Conservation (phyloP, 2,888 invertebrate species). For the Eledone cirrhosa region DNA sequence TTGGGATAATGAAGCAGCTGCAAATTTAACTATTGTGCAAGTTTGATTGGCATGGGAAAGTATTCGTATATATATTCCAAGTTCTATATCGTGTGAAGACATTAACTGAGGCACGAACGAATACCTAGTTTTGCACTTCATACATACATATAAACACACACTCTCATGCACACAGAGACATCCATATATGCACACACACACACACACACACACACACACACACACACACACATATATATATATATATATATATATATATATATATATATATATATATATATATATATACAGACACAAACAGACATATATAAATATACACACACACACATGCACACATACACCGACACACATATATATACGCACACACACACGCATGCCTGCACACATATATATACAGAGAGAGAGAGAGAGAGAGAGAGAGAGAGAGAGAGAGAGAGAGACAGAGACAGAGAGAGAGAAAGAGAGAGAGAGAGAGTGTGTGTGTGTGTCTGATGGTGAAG, state of each 20-base stretch:
- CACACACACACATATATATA: not conserved
- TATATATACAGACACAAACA: too few relatives aligned
- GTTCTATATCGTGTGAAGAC: too few relatives aligned
- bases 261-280: conserved; percentile 2
- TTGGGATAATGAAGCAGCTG: too few relatives aligned
- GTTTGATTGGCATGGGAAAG: too few relatives aligned
- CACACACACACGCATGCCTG: not conserved
- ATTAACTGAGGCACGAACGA: too few relatives aligned
- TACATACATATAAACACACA: conserved; percentile 8
- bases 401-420: not conserved
- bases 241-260: not conserved
- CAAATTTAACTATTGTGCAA: too few relatives aligned
- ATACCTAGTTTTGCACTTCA: too few relatives aligned
- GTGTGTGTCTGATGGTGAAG: too few relatives aligned
- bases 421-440: too few relatives aligned
- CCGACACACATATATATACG: not conserved
- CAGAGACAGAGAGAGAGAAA: too few relatives aligned
- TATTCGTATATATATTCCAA: too few relatives aligned
- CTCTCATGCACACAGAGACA: not conserved
- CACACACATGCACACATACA: not conserved
- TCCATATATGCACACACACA: not conserved
- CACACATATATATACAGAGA: not conserved
- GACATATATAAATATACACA: not conserved
- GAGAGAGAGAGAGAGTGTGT: too few relatives aligned
- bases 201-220: not conserved